A percentile compares a stretch with the other conserved stretches of the same genome.
Evolutionary conservation across 2,797 vertebrate species (phyloP).

Genomic region (Spinus pinus): DNA sequence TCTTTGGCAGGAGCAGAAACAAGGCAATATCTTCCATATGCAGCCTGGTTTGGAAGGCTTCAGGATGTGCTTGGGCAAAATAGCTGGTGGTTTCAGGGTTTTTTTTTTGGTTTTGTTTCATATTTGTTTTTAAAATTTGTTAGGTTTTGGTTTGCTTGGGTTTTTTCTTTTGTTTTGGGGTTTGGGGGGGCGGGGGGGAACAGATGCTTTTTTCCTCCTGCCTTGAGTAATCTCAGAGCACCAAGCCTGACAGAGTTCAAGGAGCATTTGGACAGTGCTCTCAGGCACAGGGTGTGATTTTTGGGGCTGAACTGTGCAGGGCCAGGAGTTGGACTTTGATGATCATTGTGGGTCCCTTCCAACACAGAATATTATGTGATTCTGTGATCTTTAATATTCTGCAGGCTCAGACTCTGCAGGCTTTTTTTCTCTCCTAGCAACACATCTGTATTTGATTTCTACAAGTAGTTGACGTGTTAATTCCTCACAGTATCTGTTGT

Average conservation of each 20-base stretch:
- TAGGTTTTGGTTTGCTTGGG: neutral
- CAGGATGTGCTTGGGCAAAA: neutral
- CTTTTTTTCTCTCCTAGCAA: neutral
- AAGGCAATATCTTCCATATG: neutral
- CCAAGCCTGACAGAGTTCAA: neutral
- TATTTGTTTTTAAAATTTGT: neutral
- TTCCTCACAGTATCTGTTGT: neutral
- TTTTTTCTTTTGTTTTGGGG: rapidly evolving
- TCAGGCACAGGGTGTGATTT: neutral
- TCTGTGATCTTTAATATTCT: neutral
- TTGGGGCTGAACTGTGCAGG: neutral
- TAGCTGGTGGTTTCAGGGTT: neutral
- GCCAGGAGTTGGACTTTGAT: neutral
- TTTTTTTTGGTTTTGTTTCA: neutral
- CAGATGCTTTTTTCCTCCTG: neutral
- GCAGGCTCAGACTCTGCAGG: neutral
- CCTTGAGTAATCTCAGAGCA: neutral
- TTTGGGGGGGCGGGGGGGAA: rapidly evolving
- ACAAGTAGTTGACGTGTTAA: neutral
- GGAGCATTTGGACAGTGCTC: neutral
- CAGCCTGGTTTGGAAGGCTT: neutral
- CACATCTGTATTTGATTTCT: neutral
- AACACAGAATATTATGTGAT: neutral
- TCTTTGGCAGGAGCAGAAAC: neutral
- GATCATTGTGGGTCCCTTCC: neutral